Conservation (phyloP, 2,797 vertebrate genomes). For the Anas georgica region DNA sequence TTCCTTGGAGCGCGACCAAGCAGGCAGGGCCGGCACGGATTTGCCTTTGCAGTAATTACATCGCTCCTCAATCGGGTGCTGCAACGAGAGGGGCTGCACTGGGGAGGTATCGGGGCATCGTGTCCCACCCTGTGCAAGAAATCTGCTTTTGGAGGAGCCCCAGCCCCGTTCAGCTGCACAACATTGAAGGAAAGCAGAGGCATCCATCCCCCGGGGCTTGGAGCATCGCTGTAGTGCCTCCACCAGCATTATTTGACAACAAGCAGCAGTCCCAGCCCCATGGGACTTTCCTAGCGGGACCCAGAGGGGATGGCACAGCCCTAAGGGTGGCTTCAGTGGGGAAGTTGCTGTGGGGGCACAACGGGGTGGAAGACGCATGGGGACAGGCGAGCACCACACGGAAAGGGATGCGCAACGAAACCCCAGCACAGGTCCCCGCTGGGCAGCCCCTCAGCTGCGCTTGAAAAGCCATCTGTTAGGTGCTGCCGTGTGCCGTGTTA, state of each 20-base stretch:
- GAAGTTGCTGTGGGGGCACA: not conserved
- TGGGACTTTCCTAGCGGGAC: not conserved
- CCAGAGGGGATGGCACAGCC: not conserved
- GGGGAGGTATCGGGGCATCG: accelerated
- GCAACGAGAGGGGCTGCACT: not conserved
- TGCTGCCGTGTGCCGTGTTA: not conserved
- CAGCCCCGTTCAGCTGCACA: not conserved
- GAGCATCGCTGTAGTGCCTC: too few species aligned
- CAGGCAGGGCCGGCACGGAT: conserved; percentile 22
- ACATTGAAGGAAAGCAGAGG: not conserved
- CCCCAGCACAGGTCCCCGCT: not conserved
- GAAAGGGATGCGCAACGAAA: not conserved
- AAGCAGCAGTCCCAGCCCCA: not conserved
- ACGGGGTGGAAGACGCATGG: not conserved
- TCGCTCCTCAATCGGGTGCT: not conserved
- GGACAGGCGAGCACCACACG: not conserved
- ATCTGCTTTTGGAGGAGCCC: not conserved
- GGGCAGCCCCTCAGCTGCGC: not conserved
- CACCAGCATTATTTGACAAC: not conserved
- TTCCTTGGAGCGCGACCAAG: conserved; percentile 31
- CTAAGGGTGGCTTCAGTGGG: not conserved
- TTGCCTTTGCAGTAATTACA: conserved; percentile 40
- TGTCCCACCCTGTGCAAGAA: accelerated
- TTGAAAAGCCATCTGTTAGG: not conserved
- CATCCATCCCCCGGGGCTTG: too few species aligned